Base-by-base conservation (phyloP, 1,140 invertebrate species). In the Onthophagus taurus region DNA sequence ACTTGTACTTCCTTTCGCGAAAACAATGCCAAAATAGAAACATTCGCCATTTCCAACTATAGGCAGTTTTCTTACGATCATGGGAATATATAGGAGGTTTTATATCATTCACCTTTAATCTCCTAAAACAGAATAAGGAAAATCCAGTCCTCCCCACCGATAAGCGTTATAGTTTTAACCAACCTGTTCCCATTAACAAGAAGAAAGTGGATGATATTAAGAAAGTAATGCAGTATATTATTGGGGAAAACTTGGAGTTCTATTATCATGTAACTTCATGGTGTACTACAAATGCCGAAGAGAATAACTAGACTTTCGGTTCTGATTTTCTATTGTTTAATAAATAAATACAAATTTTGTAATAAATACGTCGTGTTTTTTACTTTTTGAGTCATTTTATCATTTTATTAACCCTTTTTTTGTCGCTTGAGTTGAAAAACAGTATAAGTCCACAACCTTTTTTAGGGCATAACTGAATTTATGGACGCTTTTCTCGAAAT, bases 241-340 rank as follows among this genome's bases (percentile, higher is more conserved):
- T 11, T 14, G 31, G 17, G 14, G 17, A 36, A 36, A 17, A 5
- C 11, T 12, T 36, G 13, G 34, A 36, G 34, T 11, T 36, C 21
- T 36, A 36, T 19, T 36, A 36, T 7, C 17, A 36, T 19, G 14
- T 36, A 36, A 36, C 34, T 19, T 36, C 17, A 19, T 36, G 31
- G 31, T n/a, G n/a, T n/a, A n/a, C n/a, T n/a, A n/a, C n/a, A n/a
- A n/a, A n/a, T n/a, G n/a, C n/a, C n/a, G n/a, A n/a, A n/a, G n/a
- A n/a, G n/a, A n/a, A n/a, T n/a, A n/a, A n/a, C n/a, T n/a, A n/a
- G n/a, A n/a, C n/a, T n/a, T n/a, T n/a, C n/a, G n/a, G n/a, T n/a
- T n/a, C n/a, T n/a, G n/a, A n/a, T n/a, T n/a, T n/a, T n/a, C n/a
- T n/a, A n/a, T n/a, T n/a, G n/a, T n/a, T n/a, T n/a, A n/a, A n/a